These are phyloP conservation scores for Paramisgurnus dabryanus DNA, from an alignment of 2,113 vertebrate genomes.

Conservation along the genomic window DNA sequence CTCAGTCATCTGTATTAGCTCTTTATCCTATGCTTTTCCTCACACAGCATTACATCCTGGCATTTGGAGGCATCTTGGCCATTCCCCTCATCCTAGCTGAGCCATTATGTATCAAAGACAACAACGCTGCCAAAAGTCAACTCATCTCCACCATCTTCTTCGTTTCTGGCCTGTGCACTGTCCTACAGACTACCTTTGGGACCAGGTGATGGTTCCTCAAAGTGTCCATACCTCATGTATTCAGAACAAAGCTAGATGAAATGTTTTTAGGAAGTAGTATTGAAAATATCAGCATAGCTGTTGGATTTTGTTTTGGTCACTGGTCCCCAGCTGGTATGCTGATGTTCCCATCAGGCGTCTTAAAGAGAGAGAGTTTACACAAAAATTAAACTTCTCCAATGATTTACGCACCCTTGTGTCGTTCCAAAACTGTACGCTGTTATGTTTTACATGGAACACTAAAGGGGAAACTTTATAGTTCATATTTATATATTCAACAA, in stretches of 20 bases:
- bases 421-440: no score
- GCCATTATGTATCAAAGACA: slow-evolving; percentile 75
- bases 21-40: slow-evolving; percentile 3
- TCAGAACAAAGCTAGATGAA: no score
- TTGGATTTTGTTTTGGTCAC: neutral
- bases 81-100: slow-evolving; percentile 78
- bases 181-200: slow-evolving; percentile 75
- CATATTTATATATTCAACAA: no score
- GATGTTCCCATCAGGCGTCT: neutral
- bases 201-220: slow-evolving; percentile 65
- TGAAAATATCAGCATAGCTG: neutral
- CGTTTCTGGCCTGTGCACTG: slow-evolving; percentile 75
- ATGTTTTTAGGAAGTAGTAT: neutral
- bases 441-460: no score
- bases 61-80: slow-evolving; percentile 78
- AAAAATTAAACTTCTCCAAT: no score
- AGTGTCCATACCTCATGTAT: no score
- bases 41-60: slow-evolving; percentile 78
- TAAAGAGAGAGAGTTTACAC: neutral
- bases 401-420: no score
- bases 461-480: no score
- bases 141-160: slow-evolving; percentile 82
- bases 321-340: neutral
- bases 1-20: neutral
- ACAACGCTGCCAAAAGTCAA: slow-evolving; percentile 76